A percentile compares a stretch with the other conserved stretches of the same genome.
Conservation (phyloP, 2,113 vertebrate species). For the Sturnira hondurensis region DNA sequence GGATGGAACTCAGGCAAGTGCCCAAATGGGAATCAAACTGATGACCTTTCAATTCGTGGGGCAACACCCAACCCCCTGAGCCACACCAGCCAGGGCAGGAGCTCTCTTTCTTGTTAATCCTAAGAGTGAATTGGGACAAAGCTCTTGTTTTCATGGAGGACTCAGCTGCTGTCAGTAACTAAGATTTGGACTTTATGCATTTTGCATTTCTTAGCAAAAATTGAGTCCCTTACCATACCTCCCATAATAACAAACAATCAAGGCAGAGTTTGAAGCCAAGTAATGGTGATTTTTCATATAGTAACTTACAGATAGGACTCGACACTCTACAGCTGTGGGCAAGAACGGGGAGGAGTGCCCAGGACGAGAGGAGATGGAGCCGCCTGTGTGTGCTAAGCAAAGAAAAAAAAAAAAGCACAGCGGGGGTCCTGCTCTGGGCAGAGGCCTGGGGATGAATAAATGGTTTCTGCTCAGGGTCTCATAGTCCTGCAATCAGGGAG, state of each 20-base stretch:
- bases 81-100: too few relatives aligned
- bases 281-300: neutral
- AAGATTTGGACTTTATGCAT: neutral
- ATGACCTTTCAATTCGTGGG: too few relatives aligned
- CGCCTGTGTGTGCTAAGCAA: neutral
- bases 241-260: neutral
- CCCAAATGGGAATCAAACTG: too few relatives aligned
- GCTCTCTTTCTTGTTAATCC: neutral
- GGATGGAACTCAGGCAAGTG: too few relatives aligned
- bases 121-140: neutral
- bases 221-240: neutral
- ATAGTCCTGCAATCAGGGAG: neutral
- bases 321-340: neutral
- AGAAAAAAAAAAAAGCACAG: neutral
- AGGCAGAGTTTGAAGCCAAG: neutral
- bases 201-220: constrained; percentile 9
- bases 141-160: neutral
- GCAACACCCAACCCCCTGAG: too few relatives aligned
- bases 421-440: neutral
- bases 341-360: neutral
- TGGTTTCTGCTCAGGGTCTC: neutral
- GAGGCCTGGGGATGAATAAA: neutral
- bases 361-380: neutral
- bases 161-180: neutral
- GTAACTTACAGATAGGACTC: neutral